Base-by-base conservation (phyloP, 2,797 vertebrate species). In the Gila robusta region DNA sequence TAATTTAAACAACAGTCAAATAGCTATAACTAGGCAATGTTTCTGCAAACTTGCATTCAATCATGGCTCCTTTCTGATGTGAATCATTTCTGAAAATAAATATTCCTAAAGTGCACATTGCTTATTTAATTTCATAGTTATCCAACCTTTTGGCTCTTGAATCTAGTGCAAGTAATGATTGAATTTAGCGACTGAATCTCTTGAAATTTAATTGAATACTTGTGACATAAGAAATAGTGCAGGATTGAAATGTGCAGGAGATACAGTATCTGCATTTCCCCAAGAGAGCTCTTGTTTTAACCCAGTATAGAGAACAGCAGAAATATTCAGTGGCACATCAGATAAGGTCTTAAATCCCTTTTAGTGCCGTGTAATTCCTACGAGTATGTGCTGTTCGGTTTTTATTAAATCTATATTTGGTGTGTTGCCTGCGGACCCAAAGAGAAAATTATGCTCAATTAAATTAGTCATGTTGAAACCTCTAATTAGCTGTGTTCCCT, bases 401-500 rank as follows among this genome's bases (percentile, higher is more conserved):
- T 87, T 86, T 86, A 84, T 67, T 70, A 79, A 78, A 76, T 74
- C 85, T 90, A 80, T 87, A 85, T 84, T 86, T 86, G 83, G 85
- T 76, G 71, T 62, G 54, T 80, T 86, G 88, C 90, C 86, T 26
- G 56, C 67, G 79, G 87, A 62, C 77, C 84, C 82, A 73, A 87
- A 69, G 79, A 73, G 79, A 87, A 87, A 80, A 84, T 80, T 82
- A 78, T 83, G 72, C 77, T 90, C 72, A 81, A 78, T 89, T 89
- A 79, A 89, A 91, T 91, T 87, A 91, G 82, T 86, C 85, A 78
- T 86, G 81, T 81, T 85, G 78, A 74, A 87, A 86, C 84, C 84
- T 23, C 54, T 88, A 90, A 90, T 90, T 90, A 88, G 71, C 78
- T 23, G 12, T 89, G 82, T 89, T 85, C 71, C 37, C 37, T 81